These are phyloP conservation scores for Lepidostoma basale DNA, from an alignment of 1,140 invertebrate genomes.

Conservation along the genomic window DNA sequence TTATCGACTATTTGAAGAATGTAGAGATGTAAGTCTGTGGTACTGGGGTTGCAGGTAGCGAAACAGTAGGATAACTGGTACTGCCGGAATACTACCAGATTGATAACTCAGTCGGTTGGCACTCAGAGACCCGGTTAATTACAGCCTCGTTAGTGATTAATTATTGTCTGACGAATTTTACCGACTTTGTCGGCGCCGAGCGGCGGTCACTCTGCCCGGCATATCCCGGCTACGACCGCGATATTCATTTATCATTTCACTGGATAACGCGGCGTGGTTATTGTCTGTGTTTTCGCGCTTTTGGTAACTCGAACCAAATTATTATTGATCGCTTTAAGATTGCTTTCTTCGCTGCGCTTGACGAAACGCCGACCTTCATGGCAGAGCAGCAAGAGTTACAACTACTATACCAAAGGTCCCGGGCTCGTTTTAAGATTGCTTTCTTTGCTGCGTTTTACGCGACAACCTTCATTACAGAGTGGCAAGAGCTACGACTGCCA, in stretches of 20 bases:
- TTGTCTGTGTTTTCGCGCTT: conserved; percentile 8
- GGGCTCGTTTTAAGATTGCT: too few relatives aligned
- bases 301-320: too few relatives aligned
- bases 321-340: not conserved
- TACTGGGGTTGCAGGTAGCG: not conserved
- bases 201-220: not conserved
- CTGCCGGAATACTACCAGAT: not conserved
- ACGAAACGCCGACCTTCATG: not conserved
- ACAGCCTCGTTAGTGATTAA: conserved; percentile 45
- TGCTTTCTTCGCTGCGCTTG: not conserved
- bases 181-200: conserved; percentile 35
- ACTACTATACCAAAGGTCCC: too few relatives aligned
- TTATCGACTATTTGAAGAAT: too few relatives aligned
- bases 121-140: conserved; percentile 33
- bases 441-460: too few relatives aligned
- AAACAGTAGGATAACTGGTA: not conserved
- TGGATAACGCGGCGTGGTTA: not conserved
- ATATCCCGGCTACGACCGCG: not conserved
- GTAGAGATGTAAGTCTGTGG: too few relatives aligned
- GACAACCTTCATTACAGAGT: too few relatives aligned
- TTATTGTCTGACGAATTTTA: conserved; percentile 21
- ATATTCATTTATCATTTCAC: not conserved
- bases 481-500: too few relatives aligned
- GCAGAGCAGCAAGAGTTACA: too few relatives aligned
- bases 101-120: not conserved